phyloP scores from a whole-genome alignment of 2,888 invertebrate genomes.

The Ormyrus nitidulus region DNA sequence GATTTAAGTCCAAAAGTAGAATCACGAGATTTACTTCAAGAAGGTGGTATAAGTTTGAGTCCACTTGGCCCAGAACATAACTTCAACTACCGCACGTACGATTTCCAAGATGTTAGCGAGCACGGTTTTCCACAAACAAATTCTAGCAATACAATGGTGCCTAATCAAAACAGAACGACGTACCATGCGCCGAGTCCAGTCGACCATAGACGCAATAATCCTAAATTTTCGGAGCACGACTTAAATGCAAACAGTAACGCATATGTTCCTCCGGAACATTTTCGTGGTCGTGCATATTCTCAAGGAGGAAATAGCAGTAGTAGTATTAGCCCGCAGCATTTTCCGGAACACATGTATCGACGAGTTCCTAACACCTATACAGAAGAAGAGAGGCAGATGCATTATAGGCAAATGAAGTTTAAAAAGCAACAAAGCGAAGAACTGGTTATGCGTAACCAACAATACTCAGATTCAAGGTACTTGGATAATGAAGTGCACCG shows the following conservation, averaged over 20 bases:
- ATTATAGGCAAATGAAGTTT: slow-evolving; percentile 65
- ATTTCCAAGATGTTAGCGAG: slow-evolving; percentile 55
- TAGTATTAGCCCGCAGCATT: slow-evolving; percentile 59
- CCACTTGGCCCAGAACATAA: slow-evolving; percentile 67
- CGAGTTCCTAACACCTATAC: slow-evolving; percentile 69
- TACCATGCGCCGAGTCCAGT: slow-evolving; percentile 61
- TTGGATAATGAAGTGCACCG: slow-evolving; percentile 63
- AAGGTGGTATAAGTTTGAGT: slow-evolving; percentile 69
- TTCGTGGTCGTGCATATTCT: slow-evolving; percentile 70
- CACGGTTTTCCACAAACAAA: slow-evolving; percentile 56
- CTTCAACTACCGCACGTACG: slow-evolving; percentile 62
- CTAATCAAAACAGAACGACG: slow-evolving; percentile 59
- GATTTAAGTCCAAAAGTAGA: slow-evolving; percentile 63
- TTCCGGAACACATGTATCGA: slow-evolving; percentile 66
- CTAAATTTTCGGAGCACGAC: slow-evolving; percentile 64
- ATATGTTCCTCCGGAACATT: slow-evolving; percentile 71
- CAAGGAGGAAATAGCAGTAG: slow-evolving; percentile 68
- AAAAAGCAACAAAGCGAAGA: slow-evolving; percentile 63
- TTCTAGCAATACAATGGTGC: slow-evolving; percentile 38
- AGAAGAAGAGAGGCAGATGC: slow-evolving; percentile 69
- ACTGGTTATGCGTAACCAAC: slow-evolving; percentile 58
- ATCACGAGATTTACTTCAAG: slow-evolving; percentile 65
- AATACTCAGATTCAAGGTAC: slow-evolving; percentile 63
- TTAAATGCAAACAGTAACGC: slow-evolving; percentile 72
- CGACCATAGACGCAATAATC: slow-evolving; percentile 60